Percentiles rank a stretch among this genome's conserved stretches.
phyloP scores from a whole-genome alignment of 2,113 vertebrate genomes.

The Damaliscus lunatus region DNA sequence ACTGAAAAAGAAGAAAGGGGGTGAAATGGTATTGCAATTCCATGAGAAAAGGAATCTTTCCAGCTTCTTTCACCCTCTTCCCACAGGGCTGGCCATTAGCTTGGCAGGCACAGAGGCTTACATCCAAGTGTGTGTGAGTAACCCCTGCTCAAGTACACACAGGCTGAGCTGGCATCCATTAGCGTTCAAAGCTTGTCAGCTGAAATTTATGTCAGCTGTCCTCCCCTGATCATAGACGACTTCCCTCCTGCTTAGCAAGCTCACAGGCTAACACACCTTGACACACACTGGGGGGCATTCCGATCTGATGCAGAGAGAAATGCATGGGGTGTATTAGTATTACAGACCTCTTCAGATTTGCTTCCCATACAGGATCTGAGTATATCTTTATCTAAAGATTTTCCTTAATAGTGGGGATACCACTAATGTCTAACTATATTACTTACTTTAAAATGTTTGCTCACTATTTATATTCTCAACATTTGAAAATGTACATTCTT shows the following conservation, averaged over 20 bases:
- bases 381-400: not conserved
- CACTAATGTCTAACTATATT: not conserved
- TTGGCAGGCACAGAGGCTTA: not conserved
- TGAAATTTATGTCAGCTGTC: slow-evolving; percentile 7
- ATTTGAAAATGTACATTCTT: not conserved
- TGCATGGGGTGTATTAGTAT: rapidly evolving
- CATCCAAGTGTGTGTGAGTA: not conserved
- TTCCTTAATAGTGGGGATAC: not conserved
- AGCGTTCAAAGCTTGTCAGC: not conserved
- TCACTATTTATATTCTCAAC: not conserved
- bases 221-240: not conserved
- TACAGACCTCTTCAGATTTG: not conserved
- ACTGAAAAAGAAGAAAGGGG: not conserved
- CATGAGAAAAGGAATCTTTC: not conserved
- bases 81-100: not conserved
- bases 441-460: not conserved
- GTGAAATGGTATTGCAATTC: not conserved
- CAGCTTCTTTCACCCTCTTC: not conserved
- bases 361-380: not conserved
- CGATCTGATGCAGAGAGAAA: not conserved
- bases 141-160: not conserved
- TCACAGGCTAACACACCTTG: not conserved
- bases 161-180: not conserved
- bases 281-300: not conserved
- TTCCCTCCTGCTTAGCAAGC: not conserved